These are phyloP conservation scores for Ptychoptera albimana DNA, from an alignment of 2,888 invertebrate genomes.

Conservation along the genomic window DNA sequence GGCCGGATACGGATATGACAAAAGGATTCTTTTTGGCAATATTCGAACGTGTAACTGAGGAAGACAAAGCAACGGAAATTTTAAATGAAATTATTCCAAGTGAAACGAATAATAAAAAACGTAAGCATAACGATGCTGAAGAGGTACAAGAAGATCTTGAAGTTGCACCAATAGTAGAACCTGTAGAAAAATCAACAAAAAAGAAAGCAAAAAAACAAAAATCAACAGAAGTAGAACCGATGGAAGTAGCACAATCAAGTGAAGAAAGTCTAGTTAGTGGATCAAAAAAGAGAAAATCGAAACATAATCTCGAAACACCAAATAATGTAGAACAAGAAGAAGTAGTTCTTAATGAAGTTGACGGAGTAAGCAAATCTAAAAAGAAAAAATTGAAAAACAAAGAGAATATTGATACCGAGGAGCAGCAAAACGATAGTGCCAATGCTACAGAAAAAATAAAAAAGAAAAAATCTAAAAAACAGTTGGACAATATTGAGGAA, in stretches of 20 bases:
- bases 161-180: neutral
- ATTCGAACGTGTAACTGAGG: constrained; percentile 41
- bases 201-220: neutral
- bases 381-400: no score
- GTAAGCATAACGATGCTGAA: neutral
- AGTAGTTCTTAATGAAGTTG: no score
- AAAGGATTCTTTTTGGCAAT: constrained; percentile 94
- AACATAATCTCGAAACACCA: no score
- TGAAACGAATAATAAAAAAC: constrained; percentile 6
- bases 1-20: constrained; percentile 59
- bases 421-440: no score
- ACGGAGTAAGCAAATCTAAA: no score
- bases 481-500: no score
- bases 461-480: no score
- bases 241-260: neutral
- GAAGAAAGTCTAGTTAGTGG: no score
- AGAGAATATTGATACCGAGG: no score
- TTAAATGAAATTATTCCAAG: constrained; percentile 1
- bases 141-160: neutral
- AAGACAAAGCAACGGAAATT: neutral
- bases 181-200: neutral
- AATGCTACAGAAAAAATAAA: no score
- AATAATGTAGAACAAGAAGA: no score
- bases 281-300: no score
- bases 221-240: neutral